Evolutionary conservation across 2,113 vertebrate species (phyloP).

Genomic region (Limanda limanda): DNA sequence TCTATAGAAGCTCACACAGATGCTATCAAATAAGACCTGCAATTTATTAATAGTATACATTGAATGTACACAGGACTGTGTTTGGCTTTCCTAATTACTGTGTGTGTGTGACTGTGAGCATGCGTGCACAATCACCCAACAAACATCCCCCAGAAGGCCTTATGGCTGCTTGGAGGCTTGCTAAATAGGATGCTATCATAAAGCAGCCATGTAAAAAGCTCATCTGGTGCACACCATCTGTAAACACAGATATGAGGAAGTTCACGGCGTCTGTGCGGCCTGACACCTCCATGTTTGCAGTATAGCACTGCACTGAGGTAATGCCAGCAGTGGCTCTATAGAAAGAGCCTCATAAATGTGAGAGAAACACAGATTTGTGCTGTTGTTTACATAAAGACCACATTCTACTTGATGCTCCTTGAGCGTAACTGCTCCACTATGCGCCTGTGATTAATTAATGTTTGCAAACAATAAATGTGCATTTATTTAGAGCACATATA

Average conservation of each 20-base stretch:
- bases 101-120: neutral
- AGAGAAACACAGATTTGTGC: slow-evolving; percentile 1
- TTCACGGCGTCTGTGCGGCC: slow-evolving; percentile 34
- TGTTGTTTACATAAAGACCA: neutral
- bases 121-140: neutral
- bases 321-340: slow-evolving; percentile 12
- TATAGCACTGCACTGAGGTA: slow-evolving; percentile 1
- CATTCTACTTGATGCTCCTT: slow-evolving; percentile 11
- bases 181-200: slow-evolving; percentile 64
- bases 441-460: slow-evolving; percentile 35
- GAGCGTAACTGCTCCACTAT: slow-evolving; percentile 13
- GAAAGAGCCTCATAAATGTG: slow-evolving; percentile 19
- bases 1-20: slow-evolving; percentile 25
- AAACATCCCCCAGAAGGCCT: slow-evolving; percentile 17
- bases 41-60: slow-evolving; percentile 3
- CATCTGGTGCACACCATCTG: slow-evolving; percentile 72
- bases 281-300: slow-evolving; percentile 47
- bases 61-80: slow-evolving; percentile 14
- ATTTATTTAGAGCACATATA: slow-evolving; percentile 27
- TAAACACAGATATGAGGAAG: slow-evolving; percentile 64
- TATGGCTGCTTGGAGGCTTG: slow-evolving; percentile 49
- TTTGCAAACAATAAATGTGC: slow-evolving; percentile 20
- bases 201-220: slow-evolving; percentile 75
- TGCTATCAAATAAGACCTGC: slow-evolving; percentile 36
- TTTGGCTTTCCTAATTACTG: slow-evolving; percentile 31